Conservation (phyloP, 1,140 invertebrate species). For the Caenorhabditis latens region DNA sequence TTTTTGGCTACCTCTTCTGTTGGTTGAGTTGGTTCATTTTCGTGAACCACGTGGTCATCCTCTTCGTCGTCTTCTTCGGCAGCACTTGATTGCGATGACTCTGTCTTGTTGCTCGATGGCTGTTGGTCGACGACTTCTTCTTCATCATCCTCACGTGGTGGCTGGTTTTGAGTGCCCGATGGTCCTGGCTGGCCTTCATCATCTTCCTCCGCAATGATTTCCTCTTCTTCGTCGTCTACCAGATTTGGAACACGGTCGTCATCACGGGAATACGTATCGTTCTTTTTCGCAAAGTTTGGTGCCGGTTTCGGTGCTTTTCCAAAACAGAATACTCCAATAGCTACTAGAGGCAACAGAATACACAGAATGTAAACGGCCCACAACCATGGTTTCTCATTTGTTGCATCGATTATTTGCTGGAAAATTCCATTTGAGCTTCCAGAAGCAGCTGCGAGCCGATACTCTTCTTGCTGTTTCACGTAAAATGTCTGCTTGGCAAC, state of each 20-base stretch:
- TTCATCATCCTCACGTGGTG: neutral
- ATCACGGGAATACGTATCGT: conserved; percentile 55
- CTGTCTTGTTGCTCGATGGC: neutral
- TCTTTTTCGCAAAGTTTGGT: conserved; percentile 57
- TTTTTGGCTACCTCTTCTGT: conserved; percentile 30
- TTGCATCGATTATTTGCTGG: conserved; percentile 52
- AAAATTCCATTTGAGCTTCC: conserved; percentile 54
- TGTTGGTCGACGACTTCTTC: neutral
- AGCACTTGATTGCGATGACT: neutral
- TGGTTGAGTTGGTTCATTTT: conserved; percentile 29
- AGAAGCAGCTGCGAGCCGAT: conserved; percentile 81
- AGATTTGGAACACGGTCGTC: conserved; percentile 63
- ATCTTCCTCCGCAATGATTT: conserved; percentile 39
- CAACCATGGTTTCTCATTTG: conserved; percentile 87
- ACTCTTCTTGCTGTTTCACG: conserved; percentile 85
- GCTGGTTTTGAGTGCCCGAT: neutral
- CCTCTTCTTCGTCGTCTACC: conserved; percentile 65
- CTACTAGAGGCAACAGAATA: conserved; percentile 85
- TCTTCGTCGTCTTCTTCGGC: conserved; percentile 17
- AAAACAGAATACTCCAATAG: conserved; percentile 88
- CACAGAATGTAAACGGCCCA: conserved; percentile 88
- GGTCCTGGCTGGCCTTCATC: conserved; percentile 33
- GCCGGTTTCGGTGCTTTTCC: conserved; percentile 66
- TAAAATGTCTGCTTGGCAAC: conserved; percentile 89
- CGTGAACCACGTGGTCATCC: neutral